Conservation (phyloP, 2,888 invertebrate species). For the Icerya purchasi region DNA sequence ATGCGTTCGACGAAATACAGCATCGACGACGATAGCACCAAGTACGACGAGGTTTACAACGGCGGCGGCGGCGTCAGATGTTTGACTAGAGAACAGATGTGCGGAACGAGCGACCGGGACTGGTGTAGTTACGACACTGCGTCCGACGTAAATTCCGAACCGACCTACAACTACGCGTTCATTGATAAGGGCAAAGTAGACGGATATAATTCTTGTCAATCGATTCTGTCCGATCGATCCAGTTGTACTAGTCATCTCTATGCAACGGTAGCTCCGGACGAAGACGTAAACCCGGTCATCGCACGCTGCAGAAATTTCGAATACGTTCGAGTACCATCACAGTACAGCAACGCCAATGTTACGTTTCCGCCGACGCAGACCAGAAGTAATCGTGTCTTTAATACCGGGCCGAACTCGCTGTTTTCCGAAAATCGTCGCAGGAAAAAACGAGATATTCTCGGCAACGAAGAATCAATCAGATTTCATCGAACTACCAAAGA, state of each 20-base stretch:
- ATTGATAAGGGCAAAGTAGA: not conserved
- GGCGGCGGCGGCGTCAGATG: not conserved
- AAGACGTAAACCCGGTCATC: not conserved
- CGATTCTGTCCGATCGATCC: constrained; percentile 8
- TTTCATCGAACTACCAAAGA: no score
- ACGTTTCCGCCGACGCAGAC: not conserved
- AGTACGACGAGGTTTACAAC: not conserved
- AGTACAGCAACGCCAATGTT: not conserved
- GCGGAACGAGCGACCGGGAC: constrained; percentile 10
- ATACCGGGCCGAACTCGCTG: not conserved
- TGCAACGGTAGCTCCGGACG: constrained; percentile 7
- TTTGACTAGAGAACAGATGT: constrained; percentile 10
- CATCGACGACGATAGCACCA: not conserved
- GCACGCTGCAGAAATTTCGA: not conserved
- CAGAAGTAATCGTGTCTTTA: not conserved
- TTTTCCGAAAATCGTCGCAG: no score
- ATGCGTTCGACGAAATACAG: not conserved
- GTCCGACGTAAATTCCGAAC: constrained; percentile 10
- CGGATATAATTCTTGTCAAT: constrained; percentile 8
- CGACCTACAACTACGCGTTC: constrained; percentile 11
- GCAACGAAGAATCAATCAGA: no score
- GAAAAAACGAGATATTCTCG: no score
- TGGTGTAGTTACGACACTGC: constrained; percentile 11
- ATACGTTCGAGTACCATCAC: not conserved
- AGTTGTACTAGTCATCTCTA: constrained; percentile 9